These are phyloP conservation scores for Tenthredo distinguenda DNA, from an alignment of 2,888 invertebrate species.

Conservation along the genomic window DNA sequence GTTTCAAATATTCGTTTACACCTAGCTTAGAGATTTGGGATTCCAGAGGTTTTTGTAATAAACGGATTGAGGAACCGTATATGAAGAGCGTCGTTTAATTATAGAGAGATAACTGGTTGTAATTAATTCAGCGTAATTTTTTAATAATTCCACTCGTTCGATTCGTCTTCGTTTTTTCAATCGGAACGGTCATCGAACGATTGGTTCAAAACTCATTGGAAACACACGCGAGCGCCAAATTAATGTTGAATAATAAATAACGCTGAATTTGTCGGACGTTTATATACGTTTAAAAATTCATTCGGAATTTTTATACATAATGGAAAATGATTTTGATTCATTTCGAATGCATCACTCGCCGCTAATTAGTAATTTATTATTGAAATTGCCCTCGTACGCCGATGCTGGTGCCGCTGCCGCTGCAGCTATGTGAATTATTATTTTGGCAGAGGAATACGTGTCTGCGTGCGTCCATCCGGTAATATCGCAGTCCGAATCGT, in stretches of 20 bases:
- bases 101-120: neutral
- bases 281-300: slow-evolving; percentile 21
- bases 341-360: slow-evolving; percentile 40
- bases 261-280: slow-evolving; percentile 17
- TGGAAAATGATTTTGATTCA: slow-evolving; percentile 19
- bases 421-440: slow-evolving; percentile 22
- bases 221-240: slow-evolving; percentile 4
- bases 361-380: slow-evolving; percentile 48
- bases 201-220: slow-evolving; percentile 26
- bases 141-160: neutral
- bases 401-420: neutral
- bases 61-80: neutral
- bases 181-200: slow-evolving; percentile 40
- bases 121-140: neutral
- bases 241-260: slow-evolving; percentile 45
- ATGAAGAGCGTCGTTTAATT: neutral
- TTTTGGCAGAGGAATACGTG: neutral
- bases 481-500: neutral
- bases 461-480: neutral
- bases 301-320: neutral
- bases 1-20: neutral
- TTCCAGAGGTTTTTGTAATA: neutral
- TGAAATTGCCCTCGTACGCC: slow-evolving; percentile 34
- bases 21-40: neutral
- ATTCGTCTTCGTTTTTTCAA: neutral